phyloP scores from a whole-genome alignment of 2,888 invertebrate species.

The Synergus umbraculus region DNA sequence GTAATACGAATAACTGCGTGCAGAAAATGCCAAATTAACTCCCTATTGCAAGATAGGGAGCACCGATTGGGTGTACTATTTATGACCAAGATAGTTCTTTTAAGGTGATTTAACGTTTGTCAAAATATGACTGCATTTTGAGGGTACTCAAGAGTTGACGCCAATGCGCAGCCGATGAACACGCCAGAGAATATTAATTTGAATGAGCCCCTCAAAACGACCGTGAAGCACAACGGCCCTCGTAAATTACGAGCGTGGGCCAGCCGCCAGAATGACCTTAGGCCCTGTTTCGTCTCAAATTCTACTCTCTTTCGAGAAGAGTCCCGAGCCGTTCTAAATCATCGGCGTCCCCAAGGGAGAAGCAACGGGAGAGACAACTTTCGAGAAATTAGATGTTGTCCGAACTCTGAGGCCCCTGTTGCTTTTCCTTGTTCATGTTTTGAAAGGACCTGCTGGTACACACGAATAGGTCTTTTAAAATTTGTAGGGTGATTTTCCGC shows the following conservation, averaged over 20 bases:
- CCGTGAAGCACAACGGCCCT: slow-evolving; percentile 44
- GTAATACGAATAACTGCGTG: background rate
- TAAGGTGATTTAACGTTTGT: slow-evolving; percentile 2
- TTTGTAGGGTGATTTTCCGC: background rate
- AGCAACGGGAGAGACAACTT: background rate
- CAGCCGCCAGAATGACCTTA: slow-evolving; percentile 42
- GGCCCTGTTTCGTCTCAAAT: slow-evolving; percentile 36
- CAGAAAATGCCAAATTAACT: background rate
- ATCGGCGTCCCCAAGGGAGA: slow-evolving; percentile 49
- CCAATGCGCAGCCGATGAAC: slow-evolving; percentile 16
- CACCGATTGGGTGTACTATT: too few relatives aligned
- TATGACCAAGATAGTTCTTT: too few relatives aligned
- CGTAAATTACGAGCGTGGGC: slow-evolving; percentile 50
- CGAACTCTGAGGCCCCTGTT: background rate
- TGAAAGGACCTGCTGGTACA: background rate
- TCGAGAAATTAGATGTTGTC: slow-evolving; percentile 9
- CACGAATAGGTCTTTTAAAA: background rate
- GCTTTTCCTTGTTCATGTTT: slow-evolving; percentile 18
- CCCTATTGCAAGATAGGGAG: too few relatives aligned
- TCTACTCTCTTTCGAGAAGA: slow-evolving; percentile 36
- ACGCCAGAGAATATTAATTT: slow-evolving; percentile 50
- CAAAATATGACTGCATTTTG: slow-evolving; percentile 18
- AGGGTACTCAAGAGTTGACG: background rate
- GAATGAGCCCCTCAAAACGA: slow-evolving; percentile 41
- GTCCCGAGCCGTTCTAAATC: slow-evolving; percentile 47